Conservation (phyloP, 2,797 vertebrate genomes). For the Rhodeus uyekii region DNA sequence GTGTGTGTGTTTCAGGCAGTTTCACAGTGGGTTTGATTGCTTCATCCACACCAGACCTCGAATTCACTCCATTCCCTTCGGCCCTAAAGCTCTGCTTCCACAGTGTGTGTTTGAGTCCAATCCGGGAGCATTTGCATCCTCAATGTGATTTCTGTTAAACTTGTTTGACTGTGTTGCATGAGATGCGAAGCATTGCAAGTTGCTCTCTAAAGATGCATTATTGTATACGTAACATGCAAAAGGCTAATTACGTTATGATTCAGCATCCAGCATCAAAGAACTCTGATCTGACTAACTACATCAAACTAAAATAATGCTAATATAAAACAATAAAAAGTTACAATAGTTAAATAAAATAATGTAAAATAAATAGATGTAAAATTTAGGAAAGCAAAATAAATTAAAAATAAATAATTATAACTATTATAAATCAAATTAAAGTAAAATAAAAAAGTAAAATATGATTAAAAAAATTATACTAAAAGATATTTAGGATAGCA, state of each 20-base stretch:
- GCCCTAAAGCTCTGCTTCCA: not conserved
- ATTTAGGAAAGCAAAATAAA: not conserved
- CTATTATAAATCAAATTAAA: no score
- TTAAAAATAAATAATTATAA: no score
- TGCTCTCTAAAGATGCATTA: not conserved
- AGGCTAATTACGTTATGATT: not conserved
- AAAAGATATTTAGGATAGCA: not conserved
- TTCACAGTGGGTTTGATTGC: conserved; percentile 31
- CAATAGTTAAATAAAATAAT: not conserved
- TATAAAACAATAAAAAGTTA: no score
- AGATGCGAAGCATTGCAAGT: not conserved
- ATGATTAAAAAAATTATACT: not conserved
- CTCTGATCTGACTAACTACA: no score
- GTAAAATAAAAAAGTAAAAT: not conserved
- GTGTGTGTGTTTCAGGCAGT: conserved; percentile 42
- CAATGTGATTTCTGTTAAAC: not conserved
- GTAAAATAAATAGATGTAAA: not conserved
- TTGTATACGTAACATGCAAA: not conserved
- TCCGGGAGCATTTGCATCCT: not conserved
- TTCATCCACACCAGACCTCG: not conserved
- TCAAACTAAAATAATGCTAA: no score
- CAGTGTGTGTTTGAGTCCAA: not conserved
- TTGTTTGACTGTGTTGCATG: not conserved
- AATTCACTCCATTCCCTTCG: not conserved
- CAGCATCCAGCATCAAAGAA: no score